These are phyloP conservation scores for Macropis europaea DNA, from an alignment of 2,888 invertebrate species.

Conservation along the genomic window DNA sequence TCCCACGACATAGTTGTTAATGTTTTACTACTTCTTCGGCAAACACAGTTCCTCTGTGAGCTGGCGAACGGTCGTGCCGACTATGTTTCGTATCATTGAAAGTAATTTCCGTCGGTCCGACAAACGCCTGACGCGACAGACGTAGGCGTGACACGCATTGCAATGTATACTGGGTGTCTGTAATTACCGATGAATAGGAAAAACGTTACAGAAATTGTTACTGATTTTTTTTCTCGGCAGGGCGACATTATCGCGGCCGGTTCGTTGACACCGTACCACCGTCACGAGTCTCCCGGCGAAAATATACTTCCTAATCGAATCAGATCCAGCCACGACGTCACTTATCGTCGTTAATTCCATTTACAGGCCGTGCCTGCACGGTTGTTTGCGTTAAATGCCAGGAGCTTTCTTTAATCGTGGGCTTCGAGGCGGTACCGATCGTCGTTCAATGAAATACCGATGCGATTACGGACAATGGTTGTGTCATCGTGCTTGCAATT, in stretches of 20 bases:
- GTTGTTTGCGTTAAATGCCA: conserved; percentile 26
- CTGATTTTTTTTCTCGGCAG: not conserved
- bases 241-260: not conserved
- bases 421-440: not conserved
- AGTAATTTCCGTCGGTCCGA: conserved; percentile 48
- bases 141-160: conserved; percentile 58
- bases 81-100: conserved; percentile 48
- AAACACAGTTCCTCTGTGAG: not conserved
- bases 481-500: not conserved
- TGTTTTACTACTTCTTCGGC: not conserved
- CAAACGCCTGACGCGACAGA: conserved; percentile 45
- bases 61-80: not conserved
- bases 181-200: conserved; percentile 24
- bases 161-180: conserved; percentile 48
- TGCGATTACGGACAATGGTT: conserved; percentile 1
- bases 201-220: conserved; percentile 25
- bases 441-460: conserved; percentile 28
- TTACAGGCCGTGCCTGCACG: conserved; percentile 68
- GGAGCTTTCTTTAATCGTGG: conserved; percentile 19
- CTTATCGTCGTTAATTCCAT: conserved; percentile 76
- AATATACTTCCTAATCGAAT: conserved; percentile 77
- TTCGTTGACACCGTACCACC: conserved; percentile 49
- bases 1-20: not conserved
- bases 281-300: conserved; percentile 34
- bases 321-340: conserved; percentile 70